Conservation (phyloP, 2,113 vertebrate species). For the Perognathus longimembris region DNA sequence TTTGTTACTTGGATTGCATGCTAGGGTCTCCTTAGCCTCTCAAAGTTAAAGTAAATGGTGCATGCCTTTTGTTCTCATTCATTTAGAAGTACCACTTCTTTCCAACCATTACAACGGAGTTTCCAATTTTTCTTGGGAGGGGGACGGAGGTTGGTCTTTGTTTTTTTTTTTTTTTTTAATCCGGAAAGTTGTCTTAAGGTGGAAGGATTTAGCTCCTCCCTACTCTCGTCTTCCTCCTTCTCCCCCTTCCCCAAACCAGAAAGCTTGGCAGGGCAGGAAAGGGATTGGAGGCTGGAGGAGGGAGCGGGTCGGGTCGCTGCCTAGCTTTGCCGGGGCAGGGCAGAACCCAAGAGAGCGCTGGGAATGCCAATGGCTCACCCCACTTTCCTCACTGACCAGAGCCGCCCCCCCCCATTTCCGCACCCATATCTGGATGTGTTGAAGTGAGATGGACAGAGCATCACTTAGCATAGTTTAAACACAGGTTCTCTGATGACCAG, state of each 20-base stretch:
- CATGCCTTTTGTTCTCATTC: conserved; percentile 2
- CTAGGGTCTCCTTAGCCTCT: conserved; percentile 45
- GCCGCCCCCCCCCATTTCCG: not conserved
- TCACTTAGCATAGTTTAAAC: conserved; percentile 61
- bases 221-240: not conserved
- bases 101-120: conserved; percentile 37
- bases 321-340: not conserved
- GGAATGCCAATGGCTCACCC: not conserved
- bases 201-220: conserved; percentile 23
- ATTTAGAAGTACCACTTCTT: conserved; percentile 75
- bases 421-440: not conserved
- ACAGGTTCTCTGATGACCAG: not conserved
- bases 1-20: conserved; percentile 63
- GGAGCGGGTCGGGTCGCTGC: not conserved
- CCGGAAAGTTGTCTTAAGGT: conserved; percentile 66
- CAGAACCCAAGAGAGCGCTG: not conserved
- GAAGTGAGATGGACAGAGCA: not conserved
- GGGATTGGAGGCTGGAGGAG: not conserved
- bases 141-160: too few relatives aligned
- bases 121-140: conserved; percentile 53
- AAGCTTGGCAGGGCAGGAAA: not conserved
- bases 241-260: not conserved
- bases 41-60: conserved; percentile 70
- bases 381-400: not conserved
- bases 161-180: conserved; percentile 26